Evolutionary conservation across 2,888 invertebrate genomes (phyloP).

Genomic region (Tetropium fuscum): DNA sequence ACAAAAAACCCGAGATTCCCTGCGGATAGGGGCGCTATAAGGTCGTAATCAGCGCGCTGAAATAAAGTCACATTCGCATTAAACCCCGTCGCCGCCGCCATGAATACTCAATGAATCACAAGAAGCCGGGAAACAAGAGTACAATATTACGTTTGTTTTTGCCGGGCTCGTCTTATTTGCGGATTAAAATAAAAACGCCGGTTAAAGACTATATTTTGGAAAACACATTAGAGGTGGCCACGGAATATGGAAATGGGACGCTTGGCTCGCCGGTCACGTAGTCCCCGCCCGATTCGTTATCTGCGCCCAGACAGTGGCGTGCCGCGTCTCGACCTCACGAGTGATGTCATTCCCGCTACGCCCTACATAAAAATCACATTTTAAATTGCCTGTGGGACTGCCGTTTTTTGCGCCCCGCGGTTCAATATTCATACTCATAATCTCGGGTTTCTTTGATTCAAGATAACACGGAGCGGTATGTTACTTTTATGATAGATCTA

Average conservation of each 20-base stretch:
- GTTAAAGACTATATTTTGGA: slow-evolving; percentile 13
- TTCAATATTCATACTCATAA: slow-evolving; percentile 26
- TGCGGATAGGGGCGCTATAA: no score
- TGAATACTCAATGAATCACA: slow-evolving; percentile 24
- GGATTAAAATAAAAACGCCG: slow-evolving; percentile 22
- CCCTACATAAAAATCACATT: slow-evolving; percentile 45
- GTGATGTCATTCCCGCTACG: slow-evolving; percentile 37
- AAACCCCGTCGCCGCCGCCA: slow-evolving; percentile 11
- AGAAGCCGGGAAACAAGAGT: slow-evolving; percentile 10
- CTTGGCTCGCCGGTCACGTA: slow-evolving; percentile 51
- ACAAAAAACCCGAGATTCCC: no score
- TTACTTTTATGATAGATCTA: no score
- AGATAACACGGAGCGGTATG: no score
- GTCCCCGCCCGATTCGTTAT: slow-evolving; percentile 53
- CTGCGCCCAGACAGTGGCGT: slow-evolving; percentile 44
- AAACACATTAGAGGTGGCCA: slow-evolving; percentile 20
- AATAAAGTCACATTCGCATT: slow-evolving; percentile 23
- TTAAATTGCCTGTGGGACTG: slow-evolving; percentile 43
- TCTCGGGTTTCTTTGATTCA: slow-evolving; percentile 12
- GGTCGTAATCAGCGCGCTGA: slow-evolving; percentile 22
- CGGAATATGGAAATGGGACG: slow-evolving; percentile 14
- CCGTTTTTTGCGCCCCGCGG: slow-evolving; percentile 23
- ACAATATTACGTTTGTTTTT: slow-evolving; percentile 21
- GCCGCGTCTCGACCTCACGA: slow-evolving; percentile 27
- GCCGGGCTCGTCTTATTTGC: slow-evolving; percentile 7